These are phyloP conservation scores for Phoeniculus purpureus DNA, from an alignment of 2,797 vertebrate genomes.

Conservation along the genomic window DNA sequence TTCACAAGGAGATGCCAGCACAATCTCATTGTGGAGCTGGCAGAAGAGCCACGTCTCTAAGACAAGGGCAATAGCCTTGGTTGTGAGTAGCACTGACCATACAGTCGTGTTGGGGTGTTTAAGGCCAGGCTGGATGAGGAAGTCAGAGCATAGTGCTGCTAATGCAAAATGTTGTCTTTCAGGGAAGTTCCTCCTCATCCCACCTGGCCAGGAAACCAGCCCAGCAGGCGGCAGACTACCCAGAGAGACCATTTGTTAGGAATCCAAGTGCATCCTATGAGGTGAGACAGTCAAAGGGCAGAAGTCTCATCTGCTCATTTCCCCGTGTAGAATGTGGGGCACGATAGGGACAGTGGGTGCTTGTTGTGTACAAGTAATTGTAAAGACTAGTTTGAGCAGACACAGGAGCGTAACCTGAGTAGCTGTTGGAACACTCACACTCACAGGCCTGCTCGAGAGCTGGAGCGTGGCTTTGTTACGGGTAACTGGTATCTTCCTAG, in stretches of 20 bases:
- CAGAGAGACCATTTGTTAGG: background rate
- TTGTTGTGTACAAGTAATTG: background rate
- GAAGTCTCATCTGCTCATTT: background rate
- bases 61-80: no score
- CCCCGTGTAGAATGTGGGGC: rapidly evolving
- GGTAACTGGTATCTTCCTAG: background rate
- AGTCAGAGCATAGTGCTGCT: background rate
- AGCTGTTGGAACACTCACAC: background rate
- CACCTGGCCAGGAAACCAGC: background rate
- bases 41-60: background rate
- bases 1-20: background rate
- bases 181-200: background rate
- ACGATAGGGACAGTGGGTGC: rapidly evolving
- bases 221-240: background rate
- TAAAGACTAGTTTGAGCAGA: background rate
- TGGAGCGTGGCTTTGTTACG: background rate
- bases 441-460: background rate
- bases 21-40: background rate
- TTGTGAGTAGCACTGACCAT: background rate
- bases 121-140: background rate
- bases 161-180: background rate
- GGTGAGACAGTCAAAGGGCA: constrained; percentile 23
- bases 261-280: background rate
- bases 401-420: background rate
- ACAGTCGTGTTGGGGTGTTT: no score